Base-by-base conservation (phyloP, 2,888 invertebrate species). In the Galerucella nymphaeae region DNA sequence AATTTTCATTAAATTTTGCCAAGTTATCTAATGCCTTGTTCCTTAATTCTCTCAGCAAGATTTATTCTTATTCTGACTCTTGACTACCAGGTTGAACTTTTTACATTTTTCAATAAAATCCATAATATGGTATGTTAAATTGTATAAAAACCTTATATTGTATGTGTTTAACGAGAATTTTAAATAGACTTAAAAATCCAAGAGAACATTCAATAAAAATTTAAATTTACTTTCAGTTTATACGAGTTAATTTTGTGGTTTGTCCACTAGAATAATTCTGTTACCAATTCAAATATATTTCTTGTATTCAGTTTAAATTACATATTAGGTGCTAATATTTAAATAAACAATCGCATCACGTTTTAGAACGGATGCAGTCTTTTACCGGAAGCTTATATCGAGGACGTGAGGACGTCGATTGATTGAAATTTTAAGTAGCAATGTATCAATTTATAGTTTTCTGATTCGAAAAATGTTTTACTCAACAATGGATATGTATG, bases 301-400 rank as follows among this genome's bases (percentile, higher is more conserved):
- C 13, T 14, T 58, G 20, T 20, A 11, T 14, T 30, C 23, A 58
- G 58, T 58, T 58, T 58, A 13, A 58, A 58, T 58, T 58, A 58
- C 16, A 14, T 23, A 58, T 58, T 58, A 23, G 23, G 23, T 23
- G 30, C 6, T 58, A 58, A 58, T 58, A 58, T 30, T 58, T 58
- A 58, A 20, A 61, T 61, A 68, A 50, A 45, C 3, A 67, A 50
- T 59, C 67, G 14, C 14, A 50, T 68, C 72, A 72, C 72, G 72
- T 68, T 50, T 64, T 57, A 16, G 9, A 69, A 48, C 68, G 72
- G 72, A 72, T 64, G 64, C 59, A 45, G 62, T 20, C 16, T 72
- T 62, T 58, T 72, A 68, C 64, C 67, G 72, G 72, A 72, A 72
- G 59, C 55, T n/a, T 61, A 55, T 62, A 30, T n/a, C 30, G 50